These are phyloP conservation scores for Pantherophis vulpinus DNA, from an alignment of 2,797 vertebrate species.

Conservation along the genomic window DNA sequence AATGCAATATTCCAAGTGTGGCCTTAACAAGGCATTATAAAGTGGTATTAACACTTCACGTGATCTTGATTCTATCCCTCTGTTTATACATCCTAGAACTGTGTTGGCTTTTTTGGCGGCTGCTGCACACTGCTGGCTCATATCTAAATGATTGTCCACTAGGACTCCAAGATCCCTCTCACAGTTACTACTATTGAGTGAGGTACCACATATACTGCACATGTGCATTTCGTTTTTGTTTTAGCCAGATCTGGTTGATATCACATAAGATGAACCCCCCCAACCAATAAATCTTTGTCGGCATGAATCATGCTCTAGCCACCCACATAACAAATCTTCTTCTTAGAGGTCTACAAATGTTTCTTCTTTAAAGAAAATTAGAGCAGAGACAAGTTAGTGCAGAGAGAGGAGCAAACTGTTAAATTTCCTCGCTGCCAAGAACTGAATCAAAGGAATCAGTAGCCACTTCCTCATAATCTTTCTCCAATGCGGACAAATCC, in stretches of 20 bases:
- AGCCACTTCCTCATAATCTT: slow-evolving; percentile 92
- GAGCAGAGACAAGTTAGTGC: slow-evolving; percentile 10
- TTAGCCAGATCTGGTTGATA: not conserved
- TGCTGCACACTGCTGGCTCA: no score
- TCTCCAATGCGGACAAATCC: slow-evolving; percentile 89
- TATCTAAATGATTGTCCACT: no score
- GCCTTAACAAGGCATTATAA: no score
- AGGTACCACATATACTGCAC: no score
- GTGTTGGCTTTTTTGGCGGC: no score
- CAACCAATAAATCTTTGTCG: not conserved
- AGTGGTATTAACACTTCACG: no score
- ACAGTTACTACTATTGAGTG: no score
- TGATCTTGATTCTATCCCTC: no score
- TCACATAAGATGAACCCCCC: not conserved
- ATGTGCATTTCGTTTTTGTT: no score
- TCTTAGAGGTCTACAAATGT: not conserved
- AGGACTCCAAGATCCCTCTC: no score
- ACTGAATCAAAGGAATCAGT: slow-evolving; percentile 70
- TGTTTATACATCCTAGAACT: no score
- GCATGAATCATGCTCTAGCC: not conserved
- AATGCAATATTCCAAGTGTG: no score
- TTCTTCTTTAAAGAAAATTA: not conserved
- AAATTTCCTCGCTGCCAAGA: slow-evolving; percentile 62
- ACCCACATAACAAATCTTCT: not conserved
- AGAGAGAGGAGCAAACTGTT: slow-evolving; percentile 36